These are phyloP conservation scores for Acestrorhynchus altus DNA, from an alignment of 2,797 vertebrate species.

Conservation along the genomic window DNA sequence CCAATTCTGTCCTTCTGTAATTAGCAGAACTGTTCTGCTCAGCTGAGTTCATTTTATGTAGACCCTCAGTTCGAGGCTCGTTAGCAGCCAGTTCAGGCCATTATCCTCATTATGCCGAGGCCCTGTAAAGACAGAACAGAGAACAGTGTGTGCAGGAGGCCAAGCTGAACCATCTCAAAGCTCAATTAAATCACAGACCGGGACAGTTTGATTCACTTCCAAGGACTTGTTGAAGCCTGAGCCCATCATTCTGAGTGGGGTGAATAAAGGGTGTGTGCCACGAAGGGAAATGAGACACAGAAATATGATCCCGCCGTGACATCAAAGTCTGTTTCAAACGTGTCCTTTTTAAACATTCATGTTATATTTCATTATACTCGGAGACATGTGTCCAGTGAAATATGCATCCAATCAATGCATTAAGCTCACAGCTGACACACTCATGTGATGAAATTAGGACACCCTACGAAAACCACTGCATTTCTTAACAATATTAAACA, in stretches of 20 bases:
- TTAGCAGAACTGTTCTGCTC: constrained; percentile 26
- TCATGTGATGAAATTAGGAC: too few relatives aligned
- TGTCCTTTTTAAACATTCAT: too few relatives aligned
- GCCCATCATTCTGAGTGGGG: constrained; percentile 1
- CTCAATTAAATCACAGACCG: constrained; percentile 59
- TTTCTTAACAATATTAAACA: too few relatives aligned
- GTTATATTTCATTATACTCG: too few relatives aligned
- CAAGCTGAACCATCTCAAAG: constrained; percentile 40
- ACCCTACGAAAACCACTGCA: too few relatives aligned
- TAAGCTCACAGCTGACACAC: too few relatives aligned
- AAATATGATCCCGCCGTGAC: neutral
- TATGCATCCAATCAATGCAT: too few relatives aligned
- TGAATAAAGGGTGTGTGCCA: constrained; percentile 6
- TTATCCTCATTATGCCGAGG: constrained; percentile 45
- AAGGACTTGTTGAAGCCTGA: constrained; percentile 24
- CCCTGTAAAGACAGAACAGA: constrained; percentile 36
- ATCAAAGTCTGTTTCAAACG: neutral
- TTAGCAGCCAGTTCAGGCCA: constrained; percentile 32
- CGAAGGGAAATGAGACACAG: constrained; percentile 6
- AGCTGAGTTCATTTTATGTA: constrained; percentile 1
- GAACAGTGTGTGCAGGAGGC: constrained; percentile 53
- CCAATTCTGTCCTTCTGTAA: constrained; percentile 25
- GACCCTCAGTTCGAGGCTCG: neutral
- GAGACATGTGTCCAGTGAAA: too few relatives aligned
- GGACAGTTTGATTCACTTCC: neutral